Conservation (phyloP, 2,888 invertebrate species). For the Tenthredo amoena region DNA sequence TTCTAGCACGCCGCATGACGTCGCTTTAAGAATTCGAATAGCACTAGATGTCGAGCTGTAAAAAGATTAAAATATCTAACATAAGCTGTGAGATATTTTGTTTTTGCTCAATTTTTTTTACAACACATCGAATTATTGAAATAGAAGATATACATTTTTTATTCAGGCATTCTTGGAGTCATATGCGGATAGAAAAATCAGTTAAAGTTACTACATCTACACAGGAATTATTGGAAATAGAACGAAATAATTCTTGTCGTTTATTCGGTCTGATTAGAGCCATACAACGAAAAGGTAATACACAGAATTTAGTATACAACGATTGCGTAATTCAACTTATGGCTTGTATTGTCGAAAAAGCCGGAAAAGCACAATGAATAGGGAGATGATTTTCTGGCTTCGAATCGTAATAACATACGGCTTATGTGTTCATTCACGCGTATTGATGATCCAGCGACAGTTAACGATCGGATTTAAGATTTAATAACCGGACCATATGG, state of each 20-base stretch:
- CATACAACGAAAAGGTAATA: background rate
- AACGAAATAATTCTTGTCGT: background rate
- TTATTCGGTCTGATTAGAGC: background rate
- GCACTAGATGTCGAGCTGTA: slow-evolving; percentile 2
- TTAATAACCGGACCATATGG: slow-evolving; percentile 28
- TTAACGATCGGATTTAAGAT: background rate
- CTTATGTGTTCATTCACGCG: background rate
- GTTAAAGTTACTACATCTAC: background rate
- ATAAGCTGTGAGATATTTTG: background rate
- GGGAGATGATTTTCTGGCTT: background rate
- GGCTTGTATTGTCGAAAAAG: background rate
- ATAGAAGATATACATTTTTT: background rate
- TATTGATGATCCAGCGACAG: background rate
- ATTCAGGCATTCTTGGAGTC: background rate
- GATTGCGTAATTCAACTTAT: background rate
- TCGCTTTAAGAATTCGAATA: background rate
- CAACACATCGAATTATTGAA: background rate
- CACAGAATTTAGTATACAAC: background rate
- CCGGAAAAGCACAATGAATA: background rate
- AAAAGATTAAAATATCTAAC: background rate
- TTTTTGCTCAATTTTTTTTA: background rate
- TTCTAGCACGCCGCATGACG: slow-evolving; percentile 82
- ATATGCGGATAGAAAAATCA: background rate
- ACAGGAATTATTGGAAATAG: background rate
- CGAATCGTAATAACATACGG: background rate